Percentiles rank a stretch among this genome's conserved stretches.
phyloP scores from a whole-genome alignment of 2,113 vertebrate species.

The Prunella himalayana region DNA sequence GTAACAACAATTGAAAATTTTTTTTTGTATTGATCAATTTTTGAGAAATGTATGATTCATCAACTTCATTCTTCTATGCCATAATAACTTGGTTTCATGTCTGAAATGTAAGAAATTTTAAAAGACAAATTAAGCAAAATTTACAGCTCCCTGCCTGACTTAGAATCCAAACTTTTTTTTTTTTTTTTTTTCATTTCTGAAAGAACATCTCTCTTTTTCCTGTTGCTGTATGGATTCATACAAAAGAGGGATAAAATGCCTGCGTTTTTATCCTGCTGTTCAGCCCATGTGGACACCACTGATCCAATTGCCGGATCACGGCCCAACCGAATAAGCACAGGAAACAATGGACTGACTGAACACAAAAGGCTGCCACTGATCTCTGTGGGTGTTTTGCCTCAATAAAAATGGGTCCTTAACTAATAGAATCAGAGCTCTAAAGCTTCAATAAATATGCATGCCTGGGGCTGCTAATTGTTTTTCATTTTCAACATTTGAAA shows the following conservation, averaged over 20 bases:
- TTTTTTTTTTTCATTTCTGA: neutral
- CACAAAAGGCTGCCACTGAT: conserved; percentile 21
- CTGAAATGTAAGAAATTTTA: neutral
- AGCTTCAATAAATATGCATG: neutral
- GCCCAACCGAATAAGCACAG: neutral
- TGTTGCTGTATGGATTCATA: neutral
- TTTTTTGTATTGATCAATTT: neutral
- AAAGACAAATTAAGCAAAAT: neutral
- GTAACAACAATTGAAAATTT: neutral
- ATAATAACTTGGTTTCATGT: neutral
- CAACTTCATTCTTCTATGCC: neutral
- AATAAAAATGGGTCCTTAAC: neutral
- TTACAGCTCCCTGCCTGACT: neutral
- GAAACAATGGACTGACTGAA: conserved; percentile 10
- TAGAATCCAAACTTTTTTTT: neutral
- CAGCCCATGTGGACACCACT: neutral
- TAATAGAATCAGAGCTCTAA: neutral
- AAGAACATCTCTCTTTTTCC: neutral
- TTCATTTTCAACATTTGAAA: conserved; percentile 6
- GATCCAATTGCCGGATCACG: neutral
- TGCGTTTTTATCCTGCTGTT: neutral
- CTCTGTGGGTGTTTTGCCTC: conserved; percentile 46
- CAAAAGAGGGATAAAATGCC: neutral
- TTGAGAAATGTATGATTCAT: neutral
- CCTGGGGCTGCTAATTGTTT: neutral